A percentile compares a stretch with the other conserved stretches of the same genome.
Conservation (phyloP, 1,140 invertebrate genomes). For the Coptotermes formosanus region DNA sequence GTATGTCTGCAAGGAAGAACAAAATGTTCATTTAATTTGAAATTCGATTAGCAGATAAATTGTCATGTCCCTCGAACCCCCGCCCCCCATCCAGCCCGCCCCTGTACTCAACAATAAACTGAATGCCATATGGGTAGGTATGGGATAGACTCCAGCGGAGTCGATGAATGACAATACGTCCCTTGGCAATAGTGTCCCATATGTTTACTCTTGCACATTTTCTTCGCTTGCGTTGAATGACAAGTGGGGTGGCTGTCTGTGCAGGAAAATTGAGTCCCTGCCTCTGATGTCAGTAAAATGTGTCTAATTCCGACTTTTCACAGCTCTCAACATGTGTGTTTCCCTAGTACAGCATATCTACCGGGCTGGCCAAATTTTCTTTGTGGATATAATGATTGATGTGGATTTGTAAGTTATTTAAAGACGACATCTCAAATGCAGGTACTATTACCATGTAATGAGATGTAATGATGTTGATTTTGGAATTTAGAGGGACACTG, state of each 20-base stretch:
- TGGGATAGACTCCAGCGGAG: slow-evolving; percentile 5
- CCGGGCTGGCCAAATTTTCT: no score
- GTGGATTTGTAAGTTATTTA: no score
- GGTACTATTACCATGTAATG: no score
- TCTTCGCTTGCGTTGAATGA: background rate
- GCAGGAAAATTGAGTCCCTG: background rate
- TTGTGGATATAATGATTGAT: no score
- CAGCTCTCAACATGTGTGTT: background rate
- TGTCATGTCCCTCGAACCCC: background rate
- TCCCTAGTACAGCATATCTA: no score
- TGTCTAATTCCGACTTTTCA: slow-evolving; percentile 5
- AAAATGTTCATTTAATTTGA: slow-evolving; percentile 15
- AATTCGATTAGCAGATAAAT: background rate
- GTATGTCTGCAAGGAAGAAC: background rate
- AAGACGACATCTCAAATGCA: no score
- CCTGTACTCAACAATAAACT: background rate
- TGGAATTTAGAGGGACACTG: no score
- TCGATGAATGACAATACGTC: background rate
- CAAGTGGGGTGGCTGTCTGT: background rate
- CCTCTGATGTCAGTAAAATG: background rate
- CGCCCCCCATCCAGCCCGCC: background rate
- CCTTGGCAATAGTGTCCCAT: background rate
- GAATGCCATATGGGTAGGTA: background rate
- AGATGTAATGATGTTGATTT: no score
- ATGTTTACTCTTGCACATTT: slow-evolving; percentile 9